These are phyloP conservation scores for Neoascia interrupta DNA, from an alignment of 2,888 invertebrate genomes.

Conservation along the genomic window DNA sequence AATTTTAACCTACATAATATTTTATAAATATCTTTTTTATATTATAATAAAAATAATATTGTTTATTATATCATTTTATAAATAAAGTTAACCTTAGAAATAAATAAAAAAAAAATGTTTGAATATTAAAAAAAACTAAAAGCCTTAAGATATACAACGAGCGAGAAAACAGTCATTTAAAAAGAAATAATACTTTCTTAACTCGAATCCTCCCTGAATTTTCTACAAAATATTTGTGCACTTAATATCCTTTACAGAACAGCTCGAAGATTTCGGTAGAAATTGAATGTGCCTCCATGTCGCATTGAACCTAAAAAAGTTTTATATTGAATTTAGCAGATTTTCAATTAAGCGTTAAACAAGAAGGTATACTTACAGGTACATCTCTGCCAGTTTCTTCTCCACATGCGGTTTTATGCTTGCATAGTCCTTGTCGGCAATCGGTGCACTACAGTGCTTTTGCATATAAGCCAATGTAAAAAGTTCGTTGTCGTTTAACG, in stretches of 20 bases:
- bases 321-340: neutral
- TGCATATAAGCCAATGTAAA: slow-evolving; percentile 78
- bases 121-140: too few relatives aligned
- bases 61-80: too few relatives aligned
- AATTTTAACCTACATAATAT: too few relatives aligned
- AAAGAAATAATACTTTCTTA: slow-evolving; percentile 17
- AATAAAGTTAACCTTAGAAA: too few relatives aligned
- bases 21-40: too few relatives aligned
- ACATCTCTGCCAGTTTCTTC: slow-evolving; percentile 76
- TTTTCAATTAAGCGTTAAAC: neutral
- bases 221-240: slow-evolving; percentile 76
- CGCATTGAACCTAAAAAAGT: slow-evolving; percentile 75
- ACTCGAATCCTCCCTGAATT: neutral
- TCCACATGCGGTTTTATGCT: slow-evolving; percentile 78
- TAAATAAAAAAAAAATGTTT: too few relatives aligned
- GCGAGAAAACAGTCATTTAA: neutral
- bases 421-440: slow-evolving; percentile 77
- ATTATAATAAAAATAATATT: too few relatives aligned
- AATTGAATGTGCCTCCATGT: slow-evolving; percentile 78
- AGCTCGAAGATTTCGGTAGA: slow-evolving; percentile 76
- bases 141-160: too few relatives aligned
- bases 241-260: slow-evolving; percentile 73
- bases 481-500: slow-evolving; percentile 77
- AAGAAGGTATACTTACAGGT: slow-evolving; percentile 73
- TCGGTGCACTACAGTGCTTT: slow-evolving; percentile 78